phyloP scores from a whole-genome alignment of 2,113 vertebrate genomes.

The Amphiprion percula region DNA sequence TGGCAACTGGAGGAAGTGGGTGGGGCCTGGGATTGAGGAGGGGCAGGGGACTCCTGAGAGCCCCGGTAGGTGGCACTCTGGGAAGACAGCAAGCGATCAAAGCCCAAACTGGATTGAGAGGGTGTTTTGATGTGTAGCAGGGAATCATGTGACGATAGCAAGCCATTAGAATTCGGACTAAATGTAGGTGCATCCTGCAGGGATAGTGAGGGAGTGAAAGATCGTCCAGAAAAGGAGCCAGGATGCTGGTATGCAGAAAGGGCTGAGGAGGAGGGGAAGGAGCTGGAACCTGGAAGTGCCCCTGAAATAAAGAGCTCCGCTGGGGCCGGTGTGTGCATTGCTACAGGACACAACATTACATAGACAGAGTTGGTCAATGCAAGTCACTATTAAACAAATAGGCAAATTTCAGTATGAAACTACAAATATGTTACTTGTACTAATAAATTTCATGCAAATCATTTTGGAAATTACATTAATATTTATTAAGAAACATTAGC shows the following conservation, averaged over 20 bases:
- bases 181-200: slow-evolving; percentile 91
- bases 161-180: slow-evolving; percentile 88
- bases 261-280: slow-evolving; percentile 90
- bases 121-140: slow-evolving; percentile 87
- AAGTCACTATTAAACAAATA: slow-evolving; percentile 3
- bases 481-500: too few relatives aligned
- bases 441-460: too few relatives aligned
- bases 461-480: too few relatives aligned
- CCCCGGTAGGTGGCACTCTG: slow-evolving; percentile 80
- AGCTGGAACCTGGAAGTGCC: slow-evolving; percentile 89
- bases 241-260: slow-evolving; percentile 94
- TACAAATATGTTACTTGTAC: too few relatives aligned
- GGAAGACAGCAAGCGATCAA: slow-evolving; percentile 83
- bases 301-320: slow-evolving; percentile 94
- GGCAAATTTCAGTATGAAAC: neutral
- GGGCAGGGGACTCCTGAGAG: slow-evolving; percentile 77
- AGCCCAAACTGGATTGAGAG: slow-evolving; percentile 83
- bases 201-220: slow-evolving; percentile 90
- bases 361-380: slow-evolving; percentile 27
- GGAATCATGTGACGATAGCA: slow-evolving; percentile 89
- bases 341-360: slow-evolving; percentile 78
- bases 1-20: slow-evolving; percentile 84
- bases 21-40: slow-evolving; percentile 77
- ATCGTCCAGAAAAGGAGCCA: slow-evolving; percentile 91
- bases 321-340: slow-evolving; percentile 92